Base-by-base conservation (phyloP, 1,140 invertebrate genomes). In the Anastrepha obliqua region DNA sequence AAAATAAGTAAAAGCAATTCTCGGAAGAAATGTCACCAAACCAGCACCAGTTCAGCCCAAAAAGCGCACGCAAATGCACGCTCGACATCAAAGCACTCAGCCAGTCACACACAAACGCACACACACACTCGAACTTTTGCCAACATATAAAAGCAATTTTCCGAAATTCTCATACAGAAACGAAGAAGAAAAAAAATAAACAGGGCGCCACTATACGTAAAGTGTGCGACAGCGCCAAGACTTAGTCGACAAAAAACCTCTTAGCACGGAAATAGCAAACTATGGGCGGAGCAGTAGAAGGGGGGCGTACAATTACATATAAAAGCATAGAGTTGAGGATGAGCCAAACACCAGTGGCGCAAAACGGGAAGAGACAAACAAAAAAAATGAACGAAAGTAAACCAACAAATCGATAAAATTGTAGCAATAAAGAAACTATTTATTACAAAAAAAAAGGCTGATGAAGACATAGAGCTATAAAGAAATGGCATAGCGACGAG, bases 181-280 rank as follows among this genome's bases (percentile, higher is more conserved):
- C 67, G 7, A 20, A 55, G 13, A 81, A 0, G 29, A 29, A 29
- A 29, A 29, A 29, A 29, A 29, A 29, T 29, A 29, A 51, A 78
- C 8, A 44, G 70, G 47, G 70, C 70, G 70, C 70, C 70, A 78
- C 70, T 51, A 78, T 44, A 51, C 70, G 70, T 78, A 78, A 78
- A 78, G 51, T 78, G 70, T 11, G 44, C 51, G 70, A 78, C 70
- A 78, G 47, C 70, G 17, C 42, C 70, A 78, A 67, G 51, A 81
- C 17, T 51, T 7, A 81, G 55, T 42, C 74, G 47, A 81, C 74
- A 81, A 55, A 55, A 29, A 51, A 62, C 60, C 74, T 47, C 74
- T 81, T 81, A 55, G 9, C 44, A 55, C 74, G 47, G 47, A 55
- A 81, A 81, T 20, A n/a, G 15, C n/a, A 81, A 55, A 81, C 9